These are phyloP conservation scores for Gambusia holbrooki DNA, from an alignment of 2,113 vertebrate genomes.

Conservation along the genomic window DNA sequence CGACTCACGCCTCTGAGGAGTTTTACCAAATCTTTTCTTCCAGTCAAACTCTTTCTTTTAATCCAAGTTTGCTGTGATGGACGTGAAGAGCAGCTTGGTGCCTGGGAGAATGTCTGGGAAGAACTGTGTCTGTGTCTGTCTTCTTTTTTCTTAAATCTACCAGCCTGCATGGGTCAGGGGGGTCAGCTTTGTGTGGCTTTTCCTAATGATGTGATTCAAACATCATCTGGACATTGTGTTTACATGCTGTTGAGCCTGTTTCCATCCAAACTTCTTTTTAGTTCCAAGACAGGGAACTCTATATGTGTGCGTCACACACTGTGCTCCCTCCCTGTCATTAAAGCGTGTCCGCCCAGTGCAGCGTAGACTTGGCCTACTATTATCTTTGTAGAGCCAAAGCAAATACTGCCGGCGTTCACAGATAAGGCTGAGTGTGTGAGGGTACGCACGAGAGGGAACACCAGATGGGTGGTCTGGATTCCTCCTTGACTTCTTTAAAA, in stretches of 20 bases:
- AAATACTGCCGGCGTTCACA: constrained; percentile 44
- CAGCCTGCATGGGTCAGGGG: constrained; percentile 43
- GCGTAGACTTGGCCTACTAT: constrained; percentile 39
- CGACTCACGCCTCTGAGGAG: constrained; percentile 70
- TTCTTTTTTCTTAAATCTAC: constrained; percentile 39
- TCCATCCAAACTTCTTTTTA: background rate
- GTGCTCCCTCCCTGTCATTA: constrained; percentile 31
- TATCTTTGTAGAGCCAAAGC: constrained; percentile 61
- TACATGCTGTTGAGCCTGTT: constrained; percentile 48
- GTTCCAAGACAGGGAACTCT: constrained; percentile 34
- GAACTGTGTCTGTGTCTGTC: constrained; percentile 58
- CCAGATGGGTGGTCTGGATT: constrained; percentile 36
- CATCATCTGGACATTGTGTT: background rate
- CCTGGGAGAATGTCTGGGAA: constrained; percentile 16
- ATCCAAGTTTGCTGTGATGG: constrained; percentile 68
- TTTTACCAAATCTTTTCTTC: constrained; percentile 73
- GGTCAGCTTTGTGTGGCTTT: background rate
- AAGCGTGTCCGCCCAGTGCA: constrained; percentile 44
- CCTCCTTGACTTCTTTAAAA: background rate
- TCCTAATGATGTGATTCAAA: constrained; percentile 5
- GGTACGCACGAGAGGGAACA: background rate
- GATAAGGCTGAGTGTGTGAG: constrained; percentile 58
- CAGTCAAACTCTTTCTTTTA: constrained; percentile 35
- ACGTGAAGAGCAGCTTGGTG: constrained; percentile 25
- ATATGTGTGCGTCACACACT: constrained; percentile 19